phyloP scores from a whole-genome alignment of 35 echinoderm and acorn worm species.

The Holothuria glaberrima region DNA sequence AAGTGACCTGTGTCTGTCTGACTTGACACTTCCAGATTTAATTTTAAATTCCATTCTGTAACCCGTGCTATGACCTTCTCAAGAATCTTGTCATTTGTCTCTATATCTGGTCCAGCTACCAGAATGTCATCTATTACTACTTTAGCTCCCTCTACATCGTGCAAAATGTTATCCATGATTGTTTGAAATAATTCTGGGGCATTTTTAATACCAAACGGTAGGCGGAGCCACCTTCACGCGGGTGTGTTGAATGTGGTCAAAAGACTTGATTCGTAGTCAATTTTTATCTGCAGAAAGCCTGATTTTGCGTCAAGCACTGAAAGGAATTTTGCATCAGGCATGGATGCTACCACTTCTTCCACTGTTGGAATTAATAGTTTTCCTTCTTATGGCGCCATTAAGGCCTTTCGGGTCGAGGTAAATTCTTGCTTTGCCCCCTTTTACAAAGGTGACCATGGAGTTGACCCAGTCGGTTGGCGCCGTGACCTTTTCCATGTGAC shows the following conservation, averaged over 20 bases:
- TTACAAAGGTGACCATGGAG: constrained; percentile 52
- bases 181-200: constrained; percentile 79
- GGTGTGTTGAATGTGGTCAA: constrained; percentile 84
- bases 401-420: constrained; percentile 65
- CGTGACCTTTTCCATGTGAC: constrained; percentile 56
- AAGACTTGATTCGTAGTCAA: constrained; percentile 81
- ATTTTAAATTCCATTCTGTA: constrained; percentile 82
- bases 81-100: constrained; percentile 59
- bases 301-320: constrained; percentile 65
- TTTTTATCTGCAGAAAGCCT: constrained; percentile 70
- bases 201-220: no score
- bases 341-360: constrained; percentile 54
- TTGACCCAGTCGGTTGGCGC: constrained; percentile 55
- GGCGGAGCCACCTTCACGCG: constrained; percentile 70
- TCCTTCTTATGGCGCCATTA: constrained; percentile 53
- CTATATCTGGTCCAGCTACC: constrained; percentile 45
- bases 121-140: constrained; percentile 80
- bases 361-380: constrained; percentile 62
- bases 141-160: constrained; percentile 63
- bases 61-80: constrained; percentile 66
- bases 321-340: constrained; percentile 59
- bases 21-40: constrained; percentile 83
- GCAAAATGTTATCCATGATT: constrained; percentile 71
- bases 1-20: constrained; percentile 51
- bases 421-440: constrained; percentile 49